phyloP scores from a whole-genome alignment of 1,140 invertebrate species.

The Drosophila lini region DNA sequence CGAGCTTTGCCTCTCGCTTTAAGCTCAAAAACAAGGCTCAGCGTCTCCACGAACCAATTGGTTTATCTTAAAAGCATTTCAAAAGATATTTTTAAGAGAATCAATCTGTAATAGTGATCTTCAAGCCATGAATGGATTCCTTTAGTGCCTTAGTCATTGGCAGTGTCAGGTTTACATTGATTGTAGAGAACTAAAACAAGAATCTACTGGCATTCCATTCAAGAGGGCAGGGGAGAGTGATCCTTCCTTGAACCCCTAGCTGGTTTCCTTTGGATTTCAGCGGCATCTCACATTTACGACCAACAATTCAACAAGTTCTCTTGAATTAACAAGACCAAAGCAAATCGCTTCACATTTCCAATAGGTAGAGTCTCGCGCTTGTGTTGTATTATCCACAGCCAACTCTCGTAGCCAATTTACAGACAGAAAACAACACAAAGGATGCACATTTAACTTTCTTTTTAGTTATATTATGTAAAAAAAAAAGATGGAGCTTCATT shows the following conservation, averaged over 20 bases:
- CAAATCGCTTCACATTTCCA: slow-evolving; percentile 39
- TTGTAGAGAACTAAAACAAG: not conserved
- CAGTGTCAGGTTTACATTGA: not conserved
- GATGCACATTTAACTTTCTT: slow-evolving; percentile 33
- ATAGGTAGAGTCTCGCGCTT: slow-evolving; percentile 12
- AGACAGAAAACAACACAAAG: slow-evolving; percentile 32
- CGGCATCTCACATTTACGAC: slow-evolving; percentile 2
- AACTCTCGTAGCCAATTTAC: slow-evolving; percentile 15
- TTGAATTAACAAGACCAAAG: slow-evolving; percentile 33
- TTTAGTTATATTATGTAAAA: slow-evolving; percentile 53
- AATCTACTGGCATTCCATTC: too few relatives aligned
- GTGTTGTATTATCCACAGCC: slow-evolving; percentile 18
- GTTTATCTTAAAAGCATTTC: not conserved
- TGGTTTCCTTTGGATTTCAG: not conserved
- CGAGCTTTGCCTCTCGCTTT: not conserved
- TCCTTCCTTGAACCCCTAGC: not conserved
- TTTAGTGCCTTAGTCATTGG: not conserved
- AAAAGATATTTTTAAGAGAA: not conserved
- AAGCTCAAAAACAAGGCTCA: not conserved
- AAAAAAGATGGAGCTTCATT: slow-evolving; percentile 64
- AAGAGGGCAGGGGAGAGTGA: too few relatives aligned
- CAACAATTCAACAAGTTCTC: not conserved
- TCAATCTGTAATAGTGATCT: too few relatives aligned
- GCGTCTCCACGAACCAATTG: not conserved
- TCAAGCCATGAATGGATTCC: not conserved